Base-by-base conservation (phyloP, 2,797 vertebrate genomes). In the Staurois parvus region DNA sequence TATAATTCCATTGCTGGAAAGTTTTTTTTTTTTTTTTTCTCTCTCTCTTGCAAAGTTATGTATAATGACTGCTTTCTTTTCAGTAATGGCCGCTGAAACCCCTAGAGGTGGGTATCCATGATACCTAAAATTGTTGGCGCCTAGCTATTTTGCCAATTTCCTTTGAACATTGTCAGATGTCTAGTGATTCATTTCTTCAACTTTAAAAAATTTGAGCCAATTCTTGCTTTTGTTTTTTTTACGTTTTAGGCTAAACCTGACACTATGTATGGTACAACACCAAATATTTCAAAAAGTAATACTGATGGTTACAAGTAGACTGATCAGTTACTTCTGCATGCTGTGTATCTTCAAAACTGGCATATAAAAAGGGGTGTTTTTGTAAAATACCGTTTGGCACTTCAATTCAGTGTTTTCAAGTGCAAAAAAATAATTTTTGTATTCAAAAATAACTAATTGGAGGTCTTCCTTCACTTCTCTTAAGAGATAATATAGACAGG, bases 11-110 rank as follows among this genome's bases (percentile, higher is more conserved):
- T 73, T n/a, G 52, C 79, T n/a, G 52, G 69, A 15, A 72, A 26
- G 34, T 48, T 72, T 64, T 72, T 30, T 81, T 64, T 59, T 8
- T 7, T 24, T 59, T 24, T 7, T 15, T 48, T 42, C 10, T 10
- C 10, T 42, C 10, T 42, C 10, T 42, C 8, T 1, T 64, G 9
- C 70, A 81, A 72, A 40, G 79, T 62, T 81, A 40, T 72, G 72
- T 81, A 56, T 72, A 69, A 73, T 72, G 72, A 81, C 70, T 81
- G 68, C 24, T 81, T 81, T 62, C 76, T 68, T 79, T 59, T 62
- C 78, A 81, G 17, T 72, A 11, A 48, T 72, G n/a, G 32, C 45
- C 37, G 30, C 67, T 59, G 21, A 10, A 30, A 70, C 70, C 78
- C 66, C 78, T 70, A 26, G 78, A 34, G 78, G 28, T n/a, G 28